Evolutionary conservation across 2,113 vertebrate genomes (phyloP).

Genomic region (Ameiurus melas): DNA sequence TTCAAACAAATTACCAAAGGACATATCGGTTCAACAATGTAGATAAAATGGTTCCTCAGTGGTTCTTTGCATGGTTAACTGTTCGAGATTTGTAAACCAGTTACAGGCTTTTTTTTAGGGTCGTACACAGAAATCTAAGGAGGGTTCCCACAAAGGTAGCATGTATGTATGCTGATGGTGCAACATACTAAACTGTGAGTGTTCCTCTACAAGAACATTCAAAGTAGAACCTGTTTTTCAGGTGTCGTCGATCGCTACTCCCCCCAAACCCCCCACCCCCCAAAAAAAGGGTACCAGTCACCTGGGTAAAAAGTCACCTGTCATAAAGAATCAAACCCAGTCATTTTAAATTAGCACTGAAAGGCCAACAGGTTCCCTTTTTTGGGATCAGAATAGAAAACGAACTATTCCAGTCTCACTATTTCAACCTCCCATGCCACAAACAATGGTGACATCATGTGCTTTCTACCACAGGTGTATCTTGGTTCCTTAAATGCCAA

Average conservation of each 20-base stretch:
- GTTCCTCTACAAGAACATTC: background rate
- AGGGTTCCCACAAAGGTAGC: background rate
- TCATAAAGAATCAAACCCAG: background rate
- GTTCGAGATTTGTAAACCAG: background rate
- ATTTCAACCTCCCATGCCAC: background rate
- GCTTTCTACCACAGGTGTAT: constrained; percentile 5
- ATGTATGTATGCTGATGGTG: background rate
- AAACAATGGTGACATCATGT: constrained; percentile 8
- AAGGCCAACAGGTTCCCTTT: constrained; percentile 4
- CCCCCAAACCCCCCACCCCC: too few relatives aligned
- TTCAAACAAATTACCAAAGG: background rate
- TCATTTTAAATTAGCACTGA: too few relatives aligned
- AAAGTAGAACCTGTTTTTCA: background rate
- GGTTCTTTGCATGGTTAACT: background rate
- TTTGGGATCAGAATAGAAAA: constrained; percentile 3
- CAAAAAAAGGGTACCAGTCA: background rate
- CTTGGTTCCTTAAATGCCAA: background rate
- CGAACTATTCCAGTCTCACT: background rate
- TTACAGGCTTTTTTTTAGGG: background rate
- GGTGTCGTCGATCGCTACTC: too few relatives aligned
- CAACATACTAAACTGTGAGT: background rate
- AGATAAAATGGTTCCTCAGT: background rate
- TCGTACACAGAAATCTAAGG: background rate
- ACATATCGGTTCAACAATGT: background rate
- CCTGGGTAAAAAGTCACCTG: background rate